Percentiles rank a stretch among this genome's conserved stretches.
phyloP scores from a whole-genome alignment of 2,113 vertebrate species.

The Hydrolagus affinis region DNA sequence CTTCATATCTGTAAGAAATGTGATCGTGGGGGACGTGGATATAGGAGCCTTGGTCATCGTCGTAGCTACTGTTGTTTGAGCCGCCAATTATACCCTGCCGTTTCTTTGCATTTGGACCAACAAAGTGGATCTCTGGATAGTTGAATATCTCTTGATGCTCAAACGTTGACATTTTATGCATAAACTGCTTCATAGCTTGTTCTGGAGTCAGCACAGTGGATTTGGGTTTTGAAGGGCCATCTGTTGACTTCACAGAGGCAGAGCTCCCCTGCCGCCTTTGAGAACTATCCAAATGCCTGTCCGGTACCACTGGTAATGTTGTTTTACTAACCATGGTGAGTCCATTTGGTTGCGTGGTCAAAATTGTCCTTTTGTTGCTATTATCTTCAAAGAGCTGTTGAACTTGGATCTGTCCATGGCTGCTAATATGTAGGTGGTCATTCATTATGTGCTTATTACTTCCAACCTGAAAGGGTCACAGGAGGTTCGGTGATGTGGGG shows the following conservation, averaged over 20 bases:
- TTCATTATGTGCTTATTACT: slow-evolving; percentile 76
- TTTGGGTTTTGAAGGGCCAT: slow-evolving; percentile 68
- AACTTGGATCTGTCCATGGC: slow-evolving; percentile 76
- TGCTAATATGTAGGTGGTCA: slow-evolving; percentile 65
- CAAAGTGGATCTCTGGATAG: slow-evolving; percentile 84
- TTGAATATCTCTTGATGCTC: slow-evolving; percentile 92
- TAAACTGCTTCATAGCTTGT: slow-evolving; percentile 92
- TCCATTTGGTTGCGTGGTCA: slow-evolving; percentile 86
- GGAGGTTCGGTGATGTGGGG: background rate
- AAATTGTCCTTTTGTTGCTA: slow-evolving; percentile 81
- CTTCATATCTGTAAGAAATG: slow-evolving; percentile 87
- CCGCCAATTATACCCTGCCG: slow-evolving; percentile 80
- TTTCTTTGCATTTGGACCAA: slow-evolving; percentile 91
- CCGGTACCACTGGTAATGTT: slow-evolving; percentile 62
- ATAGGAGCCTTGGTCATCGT: slow-evolving; percentile 95
- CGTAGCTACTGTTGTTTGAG: slow-evolving; percentile 86
- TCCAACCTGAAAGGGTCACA: slow-evolving; percentile 58
- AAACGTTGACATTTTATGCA: slow-evolving; percentile 84
- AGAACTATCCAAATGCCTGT: slow-evolving; percentile 65
- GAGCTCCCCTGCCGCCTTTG: slow-evolving; percentile 78
- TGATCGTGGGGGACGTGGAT: slow-evolving; percentile 94
- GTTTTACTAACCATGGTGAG: slow-evolving; percentile 66
- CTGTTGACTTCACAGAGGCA: slow-evolving; percentile 73
- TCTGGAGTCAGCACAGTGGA: slow-evolving; percentile 66
- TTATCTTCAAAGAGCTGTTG: slow-evolving; percentile 88